A percentile compares a stretch with the other conserved stretches of the same genome.
These are phyloP conservation scores for Agrochola lychnidis DNA, from an alignment of 2,888 invertebrate genomes.

Conservation along the genomic window DNA sequence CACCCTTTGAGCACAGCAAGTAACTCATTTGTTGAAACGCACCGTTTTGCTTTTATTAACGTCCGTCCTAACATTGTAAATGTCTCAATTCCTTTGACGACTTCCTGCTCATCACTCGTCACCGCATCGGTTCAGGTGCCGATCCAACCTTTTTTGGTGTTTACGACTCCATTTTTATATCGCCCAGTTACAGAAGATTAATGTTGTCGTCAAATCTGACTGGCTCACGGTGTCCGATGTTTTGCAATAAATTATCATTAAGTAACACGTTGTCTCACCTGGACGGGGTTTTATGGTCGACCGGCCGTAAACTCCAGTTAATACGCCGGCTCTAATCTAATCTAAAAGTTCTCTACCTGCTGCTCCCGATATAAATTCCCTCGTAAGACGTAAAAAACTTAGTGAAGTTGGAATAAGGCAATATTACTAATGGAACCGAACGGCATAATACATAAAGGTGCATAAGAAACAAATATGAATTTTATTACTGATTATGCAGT, in stretches of 20 bases:
- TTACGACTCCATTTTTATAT: slow-evolving; percentile 78
- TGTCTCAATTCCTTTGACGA: slow-evolving; percentile 86
- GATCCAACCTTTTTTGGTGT: slow-evolving; percentile 75
- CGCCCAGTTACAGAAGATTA: slow-evolving; percentile 85
- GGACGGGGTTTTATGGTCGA: slow-evolving; percentile 80
- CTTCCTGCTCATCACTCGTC: slow-evolving; percentile 83
- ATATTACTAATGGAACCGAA: slow-evolving; percentile 73
- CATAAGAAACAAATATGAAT: slow-evolving; percentile 76
- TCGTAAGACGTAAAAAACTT: slow-evolving; percentile 73
- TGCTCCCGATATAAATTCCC: slow-evolving; percentile 81
- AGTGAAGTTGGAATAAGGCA: slow-evolving; percentile 72
- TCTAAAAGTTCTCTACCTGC: slow-evolving; percentile 85
- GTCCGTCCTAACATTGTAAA: slow-evolving; percentile 83
- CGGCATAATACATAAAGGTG: slow-evolving; percentile 72
- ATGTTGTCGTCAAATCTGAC: slow-evolving; percentile 83
- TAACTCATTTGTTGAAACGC: slow-evolving; percentile 84
- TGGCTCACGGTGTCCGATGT: slow-evolving; percentile 78
- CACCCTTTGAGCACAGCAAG: slow-evolving; percentile 80
- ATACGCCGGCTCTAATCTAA: slow-evolving; percentile 83
- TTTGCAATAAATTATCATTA: slow-evolving; percentile 89
- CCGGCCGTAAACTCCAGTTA: slow-evolving; percentile 82
- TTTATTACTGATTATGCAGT: slow-evolving; percentile 74
- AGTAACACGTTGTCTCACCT: slow-evolving; percentile 86
- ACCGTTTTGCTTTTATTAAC: slow-evolving; percentile 81
- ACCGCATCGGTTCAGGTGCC: slow-evolving; percentile 75